These are phyloP conservation scores for Alcedo quadribrachys DNA, from an alignment of 2,797 vertebrate genomes.

Conservation along the genomic window DNA sequence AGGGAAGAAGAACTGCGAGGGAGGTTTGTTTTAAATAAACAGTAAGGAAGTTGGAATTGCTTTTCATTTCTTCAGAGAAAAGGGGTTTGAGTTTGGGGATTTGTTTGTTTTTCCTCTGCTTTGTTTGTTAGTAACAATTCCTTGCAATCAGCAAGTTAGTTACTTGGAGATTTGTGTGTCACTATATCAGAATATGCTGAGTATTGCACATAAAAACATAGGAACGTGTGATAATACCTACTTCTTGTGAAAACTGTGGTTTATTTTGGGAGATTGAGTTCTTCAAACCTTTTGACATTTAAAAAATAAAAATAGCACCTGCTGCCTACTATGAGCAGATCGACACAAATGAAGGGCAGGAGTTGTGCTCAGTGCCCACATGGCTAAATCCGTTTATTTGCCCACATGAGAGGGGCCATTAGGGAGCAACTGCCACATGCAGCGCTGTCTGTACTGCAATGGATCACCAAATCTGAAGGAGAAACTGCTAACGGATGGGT, in stretches of 20 bases:
- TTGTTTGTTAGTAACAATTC: background rate
- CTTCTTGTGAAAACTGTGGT: background rate
- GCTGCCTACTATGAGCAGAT: background rate
- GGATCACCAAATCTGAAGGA: rapidly evolving
- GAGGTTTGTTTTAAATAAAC: background rate
- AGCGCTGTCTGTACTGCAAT: background rate
- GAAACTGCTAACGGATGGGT: rapidly evolving
- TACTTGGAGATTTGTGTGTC: background rate
- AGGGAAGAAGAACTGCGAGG: background rate
- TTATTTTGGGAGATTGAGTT: background rate
- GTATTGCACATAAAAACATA: background rate
- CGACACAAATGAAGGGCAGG: rapidly evolving
- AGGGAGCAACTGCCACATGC: background rate
- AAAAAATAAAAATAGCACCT: background rate
- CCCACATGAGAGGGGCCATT: rapidly evolving
- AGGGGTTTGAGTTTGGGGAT: rapidly evolving
- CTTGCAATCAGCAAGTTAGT: background rate
- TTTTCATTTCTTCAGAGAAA: background rate
- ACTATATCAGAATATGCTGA: background rate
- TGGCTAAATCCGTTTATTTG: background rate
- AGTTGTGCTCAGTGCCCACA: background rate
- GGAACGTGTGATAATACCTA: background rate
- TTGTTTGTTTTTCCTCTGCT: rapidly evolving
- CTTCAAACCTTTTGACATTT: background rate
- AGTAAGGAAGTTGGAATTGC: background rate